Base-by-base conservation (phyloP, 2,797 vertebrate genomes). In the Girardinus metallicus region DNA sequence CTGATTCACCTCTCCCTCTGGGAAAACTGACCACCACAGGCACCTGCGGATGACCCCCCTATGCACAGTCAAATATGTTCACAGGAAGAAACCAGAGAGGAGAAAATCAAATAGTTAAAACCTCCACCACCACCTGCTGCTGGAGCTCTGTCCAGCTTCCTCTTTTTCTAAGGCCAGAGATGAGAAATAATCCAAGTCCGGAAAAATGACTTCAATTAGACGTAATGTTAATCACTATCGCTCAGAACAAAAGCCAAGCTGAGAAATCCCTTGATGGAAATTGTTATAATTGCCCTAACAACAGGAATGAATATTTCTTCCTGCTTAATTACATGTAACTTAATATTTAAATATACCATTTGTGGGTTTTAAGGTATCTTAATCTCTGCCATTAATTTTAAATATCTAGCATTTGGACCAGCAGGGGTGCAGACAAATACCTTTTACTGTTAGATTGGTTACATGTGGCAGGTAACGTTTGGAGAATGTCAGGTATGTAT, bases 241-340 rank as follows among this genome's bases (percentile, higher is more conserved):
- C 97, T 96, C 95, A 96, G 96, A 97, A 98, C 95, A 96, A 97
- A 97, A 97, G 96, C 97, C 98, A 98, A 96, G 96, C 97, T 97
- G 97, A 82, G 96, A 97, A 99, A 97, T 99, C 97, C 97, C 97
- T 97, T 95, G 95, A 98, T 98, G 96, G 97, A 99, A 98, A 98
- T 99, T 97, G 97, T 97, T 97, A 96, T 98, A 98, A 99, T 99
- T 96, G 96, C 97, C 96, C 96, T 97, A 98, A 97, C 97, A 97
- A 97, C 96, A 91, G 97, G 97, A 97, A 97, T 87, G 96, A 97
- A 96, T 97, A 96, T 97, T 98, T 97, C 92, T 96, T 96, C 94
- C 78, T 73, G 94, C 95, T 96, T 98, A 99, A 99, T 99, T 98
- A 98, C 97, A 97, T 95, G 96, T 97, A 97, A 97, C 96, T 95